Conservation (phyloP, 2,888 invertebrate species). For the Alitta virens region DNA sequence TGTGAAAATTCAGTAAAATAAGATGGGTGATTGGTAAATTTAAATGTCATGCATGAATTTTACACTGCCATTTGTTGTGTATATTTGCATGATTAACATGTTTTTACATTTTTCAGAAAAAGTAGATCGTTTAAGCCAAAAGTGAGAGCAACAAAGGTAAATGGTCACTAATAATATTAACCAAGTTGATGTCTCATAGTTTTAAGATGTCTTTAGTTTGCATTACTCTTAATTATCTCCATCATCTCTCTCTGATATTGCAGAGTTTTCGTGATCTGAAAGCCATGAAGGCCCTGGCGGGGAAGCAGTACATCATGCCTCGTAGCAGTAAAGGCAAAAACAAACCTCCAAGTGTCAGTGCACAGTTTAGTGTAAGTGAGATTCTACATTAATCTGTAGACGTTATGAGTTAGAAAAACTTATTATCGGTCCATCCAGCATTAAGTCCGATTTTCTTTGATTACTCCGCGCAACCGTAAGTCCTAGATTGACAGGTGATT, state of each 20-base stretch:
- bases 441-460: too few species aligned
- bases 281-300: slow-evolving; percentile 86
- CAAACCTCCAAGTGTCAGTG: slow-evolving; percentile 85
- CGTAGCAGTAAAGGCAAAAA: slow-evolving; percentile 48
- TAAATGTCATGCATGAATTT: background rate
- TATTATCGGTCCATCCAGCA: too few species aligned
- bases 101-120: slow-evolving; percentile 66
- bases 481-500: too few species aligned
- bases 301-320: slow-evolving; percentile 63
- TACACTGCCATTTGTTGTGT: background rate
- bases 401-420: too few species aligned
- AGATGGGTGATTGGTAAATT: too few species aligned
- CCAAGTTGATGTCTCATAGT: too few species aligned
- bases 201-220: background rate
- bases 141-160: slow-evolving; percentile 70
- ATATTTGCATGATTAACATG: background rate
- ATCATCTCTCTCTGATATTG: too few species aligned
- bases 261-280: slow-evolving; percentile 87
- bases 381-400: too few species aligned
- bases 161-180: slow-evolving; percentile 34
- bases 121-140: slow-evolving; percentile 86
- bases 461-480: too few species aligned
- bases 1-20: too few species aligned
- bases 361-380: slow-evolving; percentile 70
- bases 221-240: background rate